phyloP scores from a whole-genome alignment of 2,888 invertebrate species.

The Anagyrus pseudococci region DNA sequence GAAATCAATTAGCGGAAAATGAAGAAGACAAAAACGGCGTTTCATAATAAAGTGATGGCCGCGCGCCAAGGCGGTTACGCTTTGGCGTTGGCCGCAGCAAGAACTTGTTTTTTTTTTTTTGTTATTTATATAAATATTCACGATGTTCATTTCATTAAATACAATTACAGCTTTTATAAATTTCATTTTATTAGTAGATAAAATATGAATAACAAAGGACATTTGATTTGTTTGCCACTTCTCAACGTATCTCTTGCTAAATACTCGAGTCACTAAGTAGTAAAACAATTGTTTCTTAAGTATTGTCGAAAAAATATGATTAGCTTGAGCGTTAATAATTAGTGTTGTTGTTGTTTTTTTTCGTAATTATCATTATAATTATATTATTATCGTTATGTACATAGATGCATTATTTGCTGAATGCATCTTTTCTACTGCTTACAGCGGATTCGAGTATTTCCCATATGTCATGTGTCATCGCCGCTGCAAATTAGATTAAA shows the following conservation, averaged over 20 bases:
- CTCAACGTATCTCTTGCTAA: neutral
- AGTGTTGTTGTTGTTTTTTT: neutral
- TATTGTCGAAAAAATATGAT: slow-evolving; percentile 13
- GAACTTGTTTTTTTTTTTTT: neutral
- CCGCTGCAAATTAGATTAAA: too few species aligned
- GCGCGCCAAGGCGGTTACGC: slow-evolving; percentile 23
- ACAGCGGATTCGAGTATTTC: neutral
- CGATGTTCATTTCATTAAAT: slow-evolving; percentile 18
- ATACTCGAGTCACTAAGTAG: slow-evolving; percentile 9
- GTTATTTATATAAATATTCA: neutral
- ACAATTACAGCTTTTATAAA: slow-evolving; percentile 16
- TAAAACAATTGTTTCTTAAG: slow-evolving; percentile 9
- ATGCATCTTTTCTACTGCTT: neutral
- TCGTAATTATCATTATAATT: neutral
- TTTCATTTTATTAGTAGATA: neutral
- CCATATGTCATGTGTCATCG: too few species aligned
- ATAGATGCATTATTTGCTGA: neutral
- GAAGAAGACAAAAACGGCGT: slow-evolving; percentile 16
- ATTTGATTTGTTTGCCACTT: neutral
- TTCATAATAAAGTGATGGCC: too few species aligned
- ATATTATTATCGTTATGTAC: neutral
- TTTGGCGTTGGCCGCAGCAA: slow-evolving; percentile 9
- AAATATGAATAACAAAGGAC: neutral
- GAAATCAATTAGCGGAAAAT: neutral
- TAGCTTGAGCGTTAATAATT: neutral